Base-by-base conservation (phyloP, 2,888 invertebrate species). In the Pimpla rufipes region DNA sequence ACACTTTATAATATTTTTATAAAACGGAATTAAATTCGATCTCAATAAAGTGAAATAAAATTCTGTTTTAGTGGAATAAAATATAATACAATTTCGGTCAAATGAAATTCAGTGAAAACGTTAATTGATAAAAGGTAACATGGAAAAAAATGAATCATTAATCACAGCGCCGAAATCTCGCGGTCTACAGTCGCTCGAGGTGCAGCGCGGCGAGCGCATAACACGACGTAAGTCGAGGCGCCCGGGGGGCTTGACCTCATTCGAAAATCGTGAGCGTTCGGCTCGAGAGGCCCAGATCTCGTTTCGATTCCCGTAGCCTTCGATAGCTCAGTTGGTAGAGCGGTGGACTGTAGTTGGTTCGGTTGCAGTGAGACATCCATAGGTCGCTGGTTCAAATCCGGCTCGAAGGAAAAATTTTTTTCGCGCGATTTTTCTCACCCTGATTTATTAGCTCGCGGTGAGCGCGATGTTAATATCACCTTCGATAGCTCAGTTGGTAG, bases 311-410 rank as follows among this genome's bases (percentile, higher is more conserved):
- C 29, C 68, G 62, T 68, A 67, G 37, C 78, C 79, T 83, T 84
- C 77, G 92, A 93, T 92, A 93, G 92, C 92, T 92, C 93, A 93
- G 92, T 92, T 93, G 93, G 93, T 92, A 93, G 93, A 93, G 93
- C 93, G 93, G 93, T 93, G 93, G 92, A 93, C 93, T 93, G 93
- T 93, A 85, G 85, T 82, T 80, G 82, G 70, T 70, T 45, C 18
- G 37, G 18, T 37, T 29, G 29, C 13, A 52, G 52, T 29, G 13
- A 47, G 70, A 77, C 37, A 92, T 92, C 92, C 91, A 92, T 92
- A 92, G 91, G 92, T 91, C 91, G 92, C 91, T 91, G 92, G 91
- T 92, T 92, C 92, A 91, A 91, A 91, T 92, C 92, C 91, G 91
- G 91, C 92, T 91, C 92, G 91, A 75, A 64, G 52, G 64, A 75